Base-by-base conservation (phyloP, 30 jellyfish, hydroid and myxozoan genomes). In the Sanderia malayensis region DNA sequence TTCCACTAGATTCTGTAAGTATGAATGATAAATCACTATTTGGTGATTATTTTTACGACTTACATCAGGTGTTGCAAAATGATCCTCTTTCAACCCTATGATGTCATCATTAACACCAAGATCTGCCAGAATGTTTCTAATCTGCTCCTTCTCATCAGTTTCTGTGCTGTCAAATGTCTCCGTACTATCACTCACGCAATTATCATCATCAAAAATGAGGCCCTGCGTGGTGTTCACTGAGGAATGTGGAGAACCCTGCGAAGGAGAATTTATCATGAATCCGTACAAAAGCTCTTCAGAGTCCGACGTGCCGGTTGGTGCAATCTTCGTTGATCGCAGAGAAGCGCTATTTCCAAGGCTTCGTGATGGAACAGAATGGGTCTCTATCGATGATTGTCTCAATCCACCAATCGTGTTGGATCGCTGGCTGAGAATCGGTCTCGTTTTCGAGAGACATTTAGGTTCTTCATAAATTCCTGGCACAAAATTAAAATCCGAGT, bases 71-170 rank as follows among this genome's bases (percentile, higher is more conserved):
- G 95, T 62, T 27, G 96, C 71, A 70, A 90, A 90, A 71, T 90
- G 95, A 63, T 90, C 94, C 52, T 90, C 97, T 58, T 83, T 83
- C 83, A 90, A 21, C 4, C 97, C 97, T 25, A 90, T 46, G 27
- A 90, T 76, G 58, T 84, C 95, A 79, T 90, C 97, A 26, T 73
- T 81, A 17, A 90, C 90, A 21, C 97, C 97, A 32, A 90, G 89
- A 53, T 90, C 97, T 8, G 95, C 95, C 49, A 90, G 64, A 47
- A 83, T 47, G 59, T 84, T 83, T 8, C 89, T 61, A 46, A 77
- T 72, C 44, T 63, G 58, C 10, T 83, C 95, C 58, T 83, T 71
- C 28, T 74, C 95, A 49, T 49, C 52, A 33, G 58, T 66, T 46
- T 74, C 88, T 31, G 84, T 73, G 55, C 84, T 68, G 2, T 67